These are phyloP conservation scores for Benthosema pterotum DNA, from an alignment of 2,797 vertebrate species.

Conservation along the genomic window DNA sequence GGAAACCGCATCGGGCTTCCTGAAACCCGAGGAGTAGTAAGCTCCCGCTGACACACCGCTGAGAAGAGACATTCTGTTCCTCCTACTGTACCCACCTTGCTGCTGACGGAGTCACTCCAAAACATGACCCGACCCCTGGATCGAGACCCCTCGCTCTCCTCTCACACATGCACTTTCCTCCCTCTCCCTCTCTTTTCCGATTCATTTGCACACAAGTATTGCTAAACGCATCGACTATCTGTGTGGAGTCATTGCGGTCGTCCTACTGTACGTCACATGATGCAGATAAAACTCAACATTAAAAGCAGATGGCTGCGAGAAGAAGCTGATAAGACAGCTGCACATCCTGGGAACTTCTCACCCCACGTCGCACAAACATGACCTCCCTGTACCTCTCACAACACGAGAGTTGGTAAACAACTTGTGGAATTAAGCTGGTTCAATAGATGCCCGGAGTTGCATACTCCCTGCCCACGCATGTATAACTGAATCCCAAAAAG, in stretches of 20 bases:
- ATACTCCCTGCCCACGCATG: background rate
- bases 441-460: constrained; percentile 22
- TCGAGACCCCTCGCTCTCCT: constrained; percentile 36
- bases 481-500: no score
- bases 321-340: constrained; percentile 50
- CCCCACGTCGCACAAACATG: constrained; percentile 28
- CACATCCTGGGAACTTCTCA: constrained; percentile 9
- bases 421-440: constrained; percentile 21
- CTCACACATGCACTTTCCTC: constrained; percentile 19
- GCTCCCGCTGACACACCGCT: constrained; percentile 44
- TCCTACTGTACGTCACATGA: background rate
- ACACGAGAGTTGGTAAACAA: constrained; percentile 2
- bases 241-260: no score
- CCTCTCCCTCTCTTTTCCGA: background rate
- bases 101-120: constrained; percentile 53
- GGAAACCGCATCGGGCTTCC: constrained; percentile 65
- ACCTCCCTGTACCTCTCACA: constrained; percentile 27
- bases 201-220: background rate
- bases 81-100: constrained; percentile 59
- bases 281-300: constrained; percentile 36
- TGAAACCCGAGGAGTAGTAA: constrained; percentile 72
- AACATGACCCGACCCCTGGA: constrained; percentile 38
- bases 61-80: constrained; percentile 82
- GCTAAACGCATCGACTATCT: no score
- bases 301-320: constrained; percentile 38